Evolutionary conservation across 2,797 vertebrate genomes (phyloP), one percentile per base, ranked within the genome.

Genomic region (Avahi laniger): DNA sequence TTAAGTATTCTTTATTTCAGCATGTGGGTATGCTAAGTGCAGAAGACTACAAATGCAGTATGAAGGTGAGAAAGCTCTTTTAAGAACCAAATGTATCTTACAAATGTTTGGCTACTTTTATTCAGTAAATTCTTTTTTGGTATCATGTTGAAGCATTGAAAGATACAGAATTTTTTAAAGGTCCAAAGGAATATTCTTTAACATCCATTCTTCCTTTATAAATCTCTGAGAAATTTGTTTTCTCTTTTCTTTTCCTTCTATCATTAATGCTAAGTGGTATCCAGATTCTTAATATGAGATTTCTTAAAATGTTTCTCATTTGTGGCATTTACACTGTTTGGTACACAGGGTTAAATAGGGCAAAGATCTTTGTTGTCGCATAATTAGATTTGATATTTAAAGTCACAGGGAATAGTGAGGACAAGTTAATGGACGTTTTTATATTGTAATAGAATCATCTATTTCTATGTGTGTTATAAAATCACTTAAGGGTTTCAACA

Each of bases 31-130:
- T 57, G 52, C 50, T 65, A 41, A 95, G 78, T 59, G 11, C 72
- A 26, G 72, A 61, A 38, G 72, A 61, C 67, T 72, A 50, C 59
- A 73, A 63, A 89, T 63, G 46, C 38, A 94, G 84, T 78, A 79
- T 35, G 46, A 73, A 92, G 46, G 43, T 63, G 13, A 87, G 28
- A 26, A 52, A 67, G 81, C 43, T 59, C 80, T 89, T 96, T 88
- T n/a, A 73, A 92, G 91, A 89, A 93, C 33, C 41, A 93, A 96
- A 97, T 97, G 88, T 97, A 97, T 97, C 97, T 95, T 95, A 89
- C 92, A 97, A 94, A 95, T 67, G 82, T 95, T 96, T 85, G 7
- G 89, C 72, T 97, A 91, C 67, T 96, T 97, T 93, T 94, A 78
- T 97, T 97, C 30, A 94, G 63, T 90, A 89, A 76, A 50, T 97